Conservation (phyloP, 1,140 invertebrate species). For the Drosophila navojoa region DNA sequence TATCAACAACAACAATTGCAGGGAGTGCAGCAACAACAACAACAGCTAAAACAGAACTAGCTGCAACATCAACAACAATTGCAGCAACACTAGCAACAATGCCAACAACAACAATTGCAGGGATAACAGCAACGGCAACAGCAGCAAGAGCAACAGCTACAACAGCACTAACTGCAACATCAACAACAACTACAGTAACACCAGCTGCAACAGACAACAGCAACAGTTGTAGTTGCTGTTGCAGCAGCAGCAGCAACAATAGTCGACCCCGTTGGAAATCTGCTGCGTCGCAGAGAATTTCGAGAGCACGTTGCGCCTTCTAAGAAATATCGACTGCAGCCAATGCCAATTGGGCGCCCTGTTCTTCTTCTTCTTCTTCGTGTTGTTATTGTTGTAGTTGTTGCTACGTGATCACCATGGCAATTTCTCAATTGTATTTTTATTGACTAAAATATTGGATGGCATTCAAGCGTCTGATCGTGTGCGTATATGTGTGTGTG, state of each 20-base stretch:
- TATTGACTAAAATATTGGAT: slow-evolving; percentile 75
- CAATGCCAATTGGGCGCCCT: slow-evolving; percentile 52
- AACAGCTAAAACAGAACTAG: too few relatives aligned
- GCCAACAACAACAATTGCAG: too few relatives aligned
- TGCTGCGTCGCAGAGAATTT: slow-evolving; percentile 1
- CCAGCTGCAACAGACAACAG: background rate
- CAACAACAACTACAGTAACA: slow-evolving; percentile 10
- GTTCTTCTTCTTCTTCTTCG: slow-evolving; percentile 7
- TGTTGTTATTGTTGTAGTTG: slow-evolving; percentile 38
- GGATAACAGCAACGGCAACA: slow-evolving; percentile 1
- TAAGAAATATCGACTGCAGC: slow-evolving; percentile 49
- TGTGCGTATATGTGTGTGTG: slow-evolving; percentile 3
- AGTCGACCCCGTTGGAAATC: slow-evolving; percentile 32
- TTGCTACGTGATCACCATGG: slow-evolving; percentile 73
- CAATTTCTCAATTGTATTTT: slow-evolving; percentile 74
- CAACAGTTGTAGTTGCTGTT: background rate
- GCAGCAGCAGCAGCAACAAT: slow-evolving; percentile 8
- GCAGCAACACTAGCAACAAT: too few relatives aligned
- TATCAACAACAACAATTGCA: too few relatives aligned
- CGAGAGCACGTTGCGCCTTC: slow-evolving; percentile 30
- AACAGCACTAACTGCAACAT: background rate
- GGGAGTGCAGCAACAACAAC: too few relatives aligned
- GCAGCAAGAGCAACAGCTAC: background rate
- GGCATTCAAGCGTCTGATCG: slow-evolving; percentile 54
- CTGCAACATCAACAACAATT: too few relatives aligned